These are phyloP conservation scores for Passer domesticus DNA, from an alignment of 2,113 vertebrate species.

Conservation along the genomic window DNA sequence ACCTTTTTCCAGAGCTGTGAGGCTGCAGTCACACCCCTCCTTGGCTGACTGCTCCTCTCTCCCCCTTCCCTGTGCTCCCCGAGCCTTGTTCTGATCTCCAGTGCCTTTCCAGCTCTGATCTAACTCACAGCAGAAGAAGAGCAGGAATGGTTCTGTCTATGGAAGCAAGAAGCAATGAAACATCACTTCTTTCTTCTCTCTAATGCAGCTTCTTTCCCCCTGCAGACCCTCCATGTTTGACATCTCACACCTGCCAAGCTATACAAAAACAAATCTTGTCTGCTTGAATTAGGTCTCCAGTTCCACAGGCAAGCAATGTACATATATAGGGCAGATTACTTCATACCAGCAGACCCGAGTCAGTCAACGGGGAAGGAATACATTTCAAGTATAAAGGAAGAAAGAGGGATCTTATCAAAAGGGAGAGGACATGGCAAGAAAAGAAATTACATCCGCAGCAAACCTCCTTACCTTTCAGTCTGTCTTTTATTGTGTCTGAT, in stretches of 20 bases:
- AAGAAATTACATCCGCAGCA: neutral
- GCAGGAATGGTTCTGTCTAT: neutral
- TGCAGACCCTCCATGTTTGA: neutral
- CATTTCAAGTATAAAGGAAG: neutral
- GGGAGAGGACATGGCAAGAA: neutral
- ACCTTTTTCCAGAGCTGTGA: neutral
- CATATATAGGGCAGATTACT: neutral
- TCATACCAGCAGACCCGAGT: neutral
- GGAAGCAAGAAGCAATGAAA: neutral
- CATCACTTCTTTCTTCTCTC: neutral
- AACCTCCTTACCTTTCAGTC: constrained; percentile 83
- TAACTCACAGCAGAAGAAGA: neutral
- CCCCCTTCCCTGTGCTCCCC: neutral
- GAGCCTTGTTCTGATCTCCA: neutral
- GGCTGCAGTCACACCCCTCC: neutral
- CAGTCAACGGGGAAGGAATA: neutral
- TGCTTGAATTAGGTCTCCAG: neutral
- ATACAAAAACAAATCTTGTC: neutral
- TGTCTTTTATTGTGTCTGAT: constrained; percentile 86
- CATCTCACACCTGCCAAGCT: neutral
- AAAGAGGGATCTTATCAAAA: neutral
- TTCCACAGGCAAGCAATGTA: neutral
- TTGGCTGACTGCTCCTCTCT: neutral
- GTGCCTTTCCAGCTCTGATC: neutral
- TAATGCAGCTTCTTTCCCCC: neutral